A percentile compares a stretch with the other conserved stretches of the same genome.
Conservation (phyloP, 2,797 vertebrate species). For the Muscicapa striata region DNA sequence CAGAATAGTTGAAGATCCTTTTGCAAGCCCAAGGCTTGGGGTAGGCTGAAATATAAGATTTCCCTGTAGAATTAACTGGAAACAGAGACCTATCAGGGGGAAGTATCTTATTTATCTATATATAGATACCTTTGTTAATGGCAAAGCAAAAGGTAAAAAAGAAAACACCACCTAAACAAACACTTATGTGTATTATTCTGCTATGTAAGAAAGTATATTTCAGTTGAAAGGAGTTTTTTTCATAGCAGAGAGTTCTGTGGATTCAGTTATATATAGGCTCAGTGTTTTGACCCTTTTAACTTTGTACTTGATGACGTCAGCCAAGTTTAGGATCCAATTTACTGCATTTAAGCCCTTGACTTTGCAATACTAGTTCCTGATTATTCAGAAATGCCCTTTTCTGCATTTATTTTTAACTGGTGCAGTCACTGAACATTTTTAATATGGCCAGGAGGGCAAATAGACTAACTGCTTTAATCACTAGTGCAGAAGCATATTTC, state of each 20-base stretch:
- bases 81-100: background rate
- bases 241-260: background rate
- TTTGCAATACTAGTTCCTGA: constrained; percentile 15
- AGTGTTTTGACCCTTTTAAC: constrained; percentile 1
- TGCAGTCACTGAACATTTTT: constrained; percentile 51
- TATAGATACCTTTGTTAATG: background rate
- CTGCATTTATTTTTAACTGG: constrained; percentile 65
- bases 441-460: constrained; percentile 43
- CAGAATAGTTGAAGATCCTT: background rate
- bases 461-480: constrained; percentile 54
- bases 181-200: background rate
- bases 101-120: background rate
- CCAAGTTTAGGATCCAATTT: constrained; percentile 34
- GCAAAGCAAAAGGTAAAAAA: background rate
- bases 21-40: background rate
- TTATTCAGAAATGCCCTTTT: constrained; percentile 57
- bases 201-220: background rate
- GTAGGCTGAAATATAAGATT: background rate
- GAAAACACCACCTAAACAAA: background rate
- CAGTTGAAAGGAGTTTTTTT: background rate
- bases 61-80: background rate
- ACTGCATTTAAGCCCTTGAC: constrained; percentile 8
- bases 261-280: background rate
- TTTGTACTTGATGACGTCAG: constrained; percentile 8
- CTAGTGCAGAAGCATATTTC: constrained; percentile 18